Conservation (phyloP, 2,797 vertebrate genomes). For the Tragopan temminckii region DNA sequence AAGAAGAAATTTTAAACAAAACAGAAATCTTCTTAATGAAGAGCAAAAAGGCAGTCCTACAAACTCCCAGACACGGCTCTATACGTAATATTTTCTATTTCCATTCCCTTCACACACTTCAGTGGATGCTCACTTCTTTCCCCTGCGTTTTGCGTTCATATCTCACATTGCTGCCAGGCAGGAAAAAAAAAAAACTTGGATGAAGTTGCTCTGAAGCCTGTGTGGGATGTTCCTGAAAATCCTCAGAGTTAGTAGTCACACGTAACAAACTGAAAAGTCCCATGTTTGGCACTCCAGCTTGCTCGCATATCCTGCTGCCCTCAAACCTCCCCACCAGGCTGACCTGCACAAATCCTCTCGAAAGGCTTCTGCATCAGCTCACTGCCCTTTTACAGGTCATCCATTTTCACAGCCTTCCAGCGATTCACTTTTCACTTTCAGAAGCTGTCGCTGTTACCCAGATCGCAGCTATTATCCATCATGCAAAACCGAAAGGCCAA, state of each 20-base stretch:
- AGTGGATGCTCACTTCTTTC: not conserved
- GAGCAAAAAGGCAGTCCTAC: not conserved
- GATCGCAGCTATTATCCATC: not conserved
- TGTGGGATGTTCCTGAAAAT: constrained; percentile 55
- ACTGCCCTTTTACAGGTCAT: not conserved
- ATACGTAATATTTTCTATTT: not conserved
- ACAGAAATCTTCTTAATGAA: not conserved
- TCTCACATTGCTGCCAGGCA: constrained; percentile 19
- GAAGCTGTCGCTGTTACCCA: not conserved
- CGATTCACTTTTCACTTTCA: not conserved
- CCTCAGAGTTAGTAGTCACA: not conserved
- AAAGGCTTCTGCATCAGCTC: not conserved
- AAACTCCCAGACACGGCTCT: not conserved
- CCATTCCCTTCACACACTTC: not conserved
- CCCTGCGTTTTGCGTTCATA: not conserved
- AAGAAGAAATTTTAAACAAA: not conserved
- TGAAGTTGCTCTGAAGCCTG: constrained; percentile 20
- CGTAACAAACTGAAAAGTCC: not conserved
- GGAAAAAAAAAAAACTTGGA: not conserved
- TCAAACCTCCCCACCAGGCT: not conserved
- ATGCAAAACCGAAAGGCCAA: not conserved
- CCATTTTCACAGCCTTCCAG: not conserved
- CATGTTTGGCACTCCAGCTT: constrained; percentile 14
- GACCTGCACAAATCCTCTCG: not conserved
- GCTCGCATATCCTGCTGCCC: not conserved